Conservation (phyloP, 2,888 invertebrate species). For the Bugulina stolonifera region DNA sequence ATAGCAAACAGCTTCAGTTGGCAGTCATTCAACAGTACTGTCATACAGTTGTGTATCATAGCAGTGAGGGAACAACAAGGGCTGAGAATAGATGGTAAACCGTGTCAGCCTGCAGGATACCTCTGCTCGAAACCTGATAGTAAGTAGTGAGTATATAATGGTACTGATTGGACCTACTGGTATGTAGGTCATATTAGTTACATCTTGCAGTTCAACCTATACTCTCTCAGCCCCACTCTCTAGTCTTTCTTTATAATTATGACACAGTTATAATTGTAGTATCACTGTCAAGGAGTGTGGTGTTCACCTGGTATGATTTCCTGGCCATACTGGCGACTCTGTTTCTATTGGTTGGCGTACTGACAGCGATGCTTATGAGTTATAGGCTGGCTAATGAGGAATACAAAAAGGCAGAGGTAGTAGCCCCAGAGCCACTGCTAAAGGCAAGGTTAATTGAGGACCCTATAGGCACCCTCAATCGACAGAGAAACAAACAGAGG, state of each 20-base stretch:
- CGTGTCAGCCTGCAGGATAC: not conserved
- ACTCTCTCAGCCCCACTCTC: too few species aligned
- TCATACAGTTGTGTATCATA: not conserved
- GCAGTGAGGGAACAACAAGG: not conserved
- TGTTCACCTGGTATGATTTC: constrained; percentile 11
- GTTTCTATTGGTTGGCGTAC: not conserved
- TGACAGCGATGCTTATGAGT: not conserved
- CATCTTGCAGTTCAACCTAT: too few species aligned
- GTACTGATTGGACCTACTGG: too few species aligned
- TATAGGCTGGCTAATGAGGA: not conserved
- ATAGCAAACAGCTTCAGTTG: not conserved
- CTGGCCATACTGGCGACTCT: not conserved
- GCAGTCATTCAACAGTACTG: not conserved
- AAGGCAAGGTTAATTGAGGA: not conserved
- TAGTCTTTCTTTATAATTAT: too few species aligned
- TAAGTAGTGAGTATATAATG: too few species aligned
- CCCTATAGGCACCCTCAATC: not conserved
- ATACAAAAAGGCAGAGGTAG: not conserved
- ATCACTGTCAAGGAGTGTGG: not conserved
- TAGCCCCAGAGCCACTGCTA: not conserved
- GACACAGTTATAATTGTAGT: too few species aligned
- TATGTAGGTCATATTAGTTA: too few species aligned
- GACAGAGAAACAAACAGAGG: not conserved
- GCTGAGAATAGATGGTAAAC: not conserved
- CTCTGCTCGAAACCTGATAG: constrained; percentile 22